Evolutionary conservation across 92 coral and sea anemone species (phyloP), one percentile per base, ranked within the genome.

Genomic region (Porites evermanni): DNA sequence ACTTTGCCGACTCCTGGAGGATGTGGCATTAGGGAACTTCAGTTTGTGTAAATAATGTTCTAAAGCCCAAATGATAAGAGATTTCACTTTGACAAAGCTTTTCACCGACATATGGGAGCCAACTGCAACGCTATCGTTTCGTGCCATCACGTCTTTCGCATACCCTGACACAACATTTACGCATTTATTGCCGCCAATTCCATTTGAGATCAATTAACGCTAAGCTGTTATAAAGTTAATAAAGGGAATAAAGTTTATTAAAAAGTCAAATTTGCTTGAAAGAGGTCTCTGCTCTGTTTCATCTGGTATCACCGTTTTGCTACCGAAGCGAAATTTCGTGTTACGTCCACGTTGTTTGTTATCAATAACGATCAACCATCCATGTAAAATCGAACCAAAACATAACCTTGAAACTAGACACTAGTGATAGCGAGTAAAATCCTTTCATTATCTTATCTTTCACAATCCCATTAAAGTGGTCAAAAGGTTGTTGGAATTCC

Each of bases 41-140:
- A 74, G n/a, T 74, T 74, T 81, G 78, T 81, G 86, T 81, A 81
- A 81, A 81, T 70, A 81, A 24, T 81, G 56, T 70, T 81, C 71
- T 56, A 19, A 38, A 58, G 74, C 53, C 11, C 38, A 64, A 12
- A 38, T 7, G 75, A 70, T 70, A 77, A 77, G 67, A 70, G 29
- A 59, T 61, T 64, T 54, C 47, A 0, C 5, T 38, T 81, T 56
- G 61, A 56, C 61, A 56, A 11, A 56, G 53, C 7, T 24, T 67
- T 29, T 9, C 7, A 1, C 9, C 58, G 52, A 18, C 85, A 69
- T 17, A 69, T 70, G 77, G 56, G 21, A 18, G 56, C 38, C 66
- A 53, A 81, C 54, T 70, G 77, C 56, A 56, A 68, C 12, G 47
- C 52, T 58, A 81, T 69, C 63, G 70, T 1, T 44, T 8, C 53